phyloP scores from a whole-genome alignment of 1,140 invertebrate genomes.

The Acromyrmex charruanus region DNA sequence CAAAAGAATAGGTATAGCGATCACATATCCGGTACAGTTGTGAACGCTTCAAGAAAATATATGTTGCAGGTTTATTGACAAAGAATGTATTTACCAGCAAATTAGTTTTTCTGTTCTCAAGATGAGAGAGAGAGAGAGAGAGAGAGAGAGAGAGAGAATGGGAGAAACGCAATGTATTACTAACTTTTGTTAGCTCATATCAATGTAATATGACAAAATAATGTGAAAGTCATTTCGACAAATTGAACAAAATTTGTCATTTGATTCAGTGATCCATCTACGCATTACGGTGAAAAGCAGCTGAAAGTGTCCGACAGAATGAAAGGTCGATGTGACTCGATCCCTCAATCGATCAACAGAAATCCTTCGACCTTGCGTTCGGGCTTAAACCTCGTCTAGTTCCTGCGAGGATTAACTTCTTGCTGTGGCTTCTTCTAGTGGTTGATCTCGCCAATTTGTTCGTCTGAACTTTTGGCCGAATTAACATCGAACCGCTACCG shows the following conservation, averaged over 20 bases:
- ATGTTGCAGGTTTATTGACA: neutral
- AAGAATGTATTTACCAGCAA: neutral
- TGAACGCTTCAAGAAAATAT: neutral
- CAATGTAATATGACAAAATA: neutral
- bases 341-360: slow-evolving; percentile 74
- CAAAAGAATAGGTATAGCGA: slow-evolving; percentile 11
- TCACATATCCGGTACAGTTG: slow-evolving; percentile 12
- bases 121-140: neutral
- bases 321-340: slow-evolving; percentile 60
- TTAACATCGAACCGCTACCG: slow-evolving; percentile 64
- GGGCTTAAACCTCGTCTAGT: slow-evolving; percentile 61
- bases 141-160: too few relatives aligned
- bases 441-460: slow-evolving; percentile 77
- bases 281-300: slow-evolving; percentile 18
- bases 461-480: slow-evolving; percentile 68
- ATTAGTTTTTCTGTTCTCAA: neutral
- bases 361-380: slow-evolving; percentile 65
- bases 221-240: neutral
- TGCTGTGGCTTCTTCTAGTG: slow-evolving; percentile 66
- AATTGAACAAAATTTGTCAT: slow-evolving; percentile 52
- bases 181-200: neutral
- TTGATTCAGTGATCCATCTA: slow-evolving; percentile 10
- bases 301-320: slow-evolving; percentile 3
- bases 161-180: neutral
- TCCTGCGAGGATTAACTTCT: slow-evolving; percentile 74